phyloP scores from a whole-genome alignment of 2,113 vertebrate species.

The Machaerirhynchus nigripectus region DNA sequence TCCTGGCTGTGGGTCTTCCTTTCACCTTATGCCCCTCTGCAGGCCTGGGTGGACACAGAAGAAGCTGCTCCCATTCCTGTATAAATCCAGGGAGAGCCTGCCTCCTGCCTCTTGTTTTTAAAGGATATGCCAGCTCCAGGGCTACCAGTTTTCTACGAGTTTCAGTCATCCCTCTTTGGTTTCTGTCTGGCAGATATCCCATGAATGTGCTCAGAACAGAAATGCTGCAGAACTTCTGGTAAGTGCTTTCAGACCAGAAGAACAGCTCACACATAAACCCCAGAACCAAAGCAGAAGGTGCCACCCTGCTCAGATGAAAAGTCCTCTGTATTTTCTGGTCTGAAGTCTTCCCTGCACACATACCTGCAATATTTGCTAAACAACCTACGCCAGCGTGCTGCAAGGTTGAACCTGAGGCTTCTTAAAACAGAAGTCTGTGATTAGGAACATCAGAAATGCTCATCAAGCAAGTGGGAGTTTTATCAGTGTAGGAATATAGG shows the following conservation, averaged over 20 bases:
- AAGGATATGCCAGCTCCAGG: not conserved
- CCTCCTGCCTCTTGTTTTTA: not conserved
- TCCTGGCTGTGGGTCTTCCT: not conserved
- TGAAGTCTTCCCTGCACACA: not conserved
- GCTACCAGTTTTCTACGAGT: not conserved
- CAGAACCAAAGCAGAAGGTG: fast-evolving
- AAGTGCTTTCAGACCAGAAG: not conserved
- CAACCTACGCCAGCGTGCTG: not conserved
- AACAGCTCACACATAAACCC: conserved; percentile 7
- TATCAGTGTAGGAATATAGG: not conserved
- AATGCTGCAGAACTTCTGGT: not conserved
- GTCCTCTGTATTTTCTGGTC: not conserved
- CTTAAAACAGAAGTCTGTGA: not conserved
- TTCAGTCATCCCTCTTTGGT: not conserved
- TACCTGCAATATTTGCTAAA: not conserved
- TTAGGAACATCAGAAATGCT: not conserved
- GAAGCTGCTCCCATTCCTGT: not conserved
- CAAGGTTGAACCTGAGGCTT: not conserved
- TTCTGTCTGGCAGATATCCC: not conserved
- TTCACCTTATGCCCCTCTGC: not conserved
- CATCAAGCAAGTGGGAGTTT: not conserved
- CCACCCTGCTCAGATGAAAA: not conserved
- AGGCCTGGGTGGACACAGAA: not conserved
- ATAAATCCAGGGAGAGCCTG: not conserved
- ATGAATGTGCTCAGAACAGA: not conserved